Conservation (phyloP, 2,797 vertebrate species). For the Zenarchopterus dispar region DNA sequence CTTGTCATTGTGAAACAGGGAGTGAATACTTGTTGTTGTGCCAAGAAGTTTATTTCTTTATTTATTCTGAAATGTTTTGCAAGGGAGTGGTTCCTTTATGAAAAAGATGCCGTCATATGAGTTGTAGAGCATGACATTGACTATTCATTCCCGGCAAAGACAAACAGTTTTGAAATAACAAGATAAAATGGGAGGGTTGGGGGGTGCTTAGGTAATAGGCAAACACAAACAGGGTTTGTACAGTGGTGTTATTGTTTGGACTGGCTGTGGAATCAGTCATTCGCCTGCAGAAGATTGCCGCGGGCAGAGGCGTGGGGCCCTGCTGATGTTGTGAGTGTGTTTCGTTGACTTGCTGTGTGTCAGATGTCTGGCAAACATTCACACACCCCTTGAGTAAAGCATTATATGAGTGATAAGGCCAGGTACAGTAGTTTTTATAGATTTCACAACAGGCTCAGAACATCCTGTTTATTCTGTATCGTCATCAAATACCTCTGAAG, state of each 20-base stretch:
- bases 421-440: conserved; percentile 38
- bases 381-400: conserved; percentile 77
- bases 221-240: conserved; percentile 85
- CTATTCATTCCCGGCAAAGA: conserved; percentile 80
- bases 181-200: conserved; percentile 78
- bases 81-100: conserved; percentile 77
- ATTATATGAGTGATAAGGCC: conserved; percentile 52
- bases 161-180: conserved; percentile 86
- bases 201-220: conserved; percentile 79
- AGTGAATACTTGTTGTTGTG: conserved; percentile 78
- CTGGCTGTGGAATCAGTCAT: conserved; percentile 79
- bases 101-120: conserved; percentile 76
- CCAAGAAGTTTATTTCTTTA: conserved; percentile 82
- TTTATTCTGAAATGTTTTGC: conserved; percentile 82
- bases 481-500: conserved; percentile 45
- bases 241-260: conserved; percentile 87
- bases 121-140: conserved; percentile 74
- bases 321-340: conserved; percentile 57
- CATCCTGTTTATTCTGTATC: conserved; percentile 69
- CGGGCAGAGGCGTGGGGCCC: conserved; percentile 73
- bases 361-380: conserved; percentile 73
- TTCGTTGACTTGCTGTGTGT: conserved; percentile 59
- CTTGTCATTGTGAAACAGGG: conserved; percentile 63
- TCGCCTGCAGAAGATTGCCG: conserved; percentile 67
- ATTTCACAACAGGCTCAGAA: conserved; percentile 69